These are phyloP conservation scores for Motacilla alba DNA, from an alignment of 2,113 vertebrate genomes.

Conservation along the genomic window DNA sequence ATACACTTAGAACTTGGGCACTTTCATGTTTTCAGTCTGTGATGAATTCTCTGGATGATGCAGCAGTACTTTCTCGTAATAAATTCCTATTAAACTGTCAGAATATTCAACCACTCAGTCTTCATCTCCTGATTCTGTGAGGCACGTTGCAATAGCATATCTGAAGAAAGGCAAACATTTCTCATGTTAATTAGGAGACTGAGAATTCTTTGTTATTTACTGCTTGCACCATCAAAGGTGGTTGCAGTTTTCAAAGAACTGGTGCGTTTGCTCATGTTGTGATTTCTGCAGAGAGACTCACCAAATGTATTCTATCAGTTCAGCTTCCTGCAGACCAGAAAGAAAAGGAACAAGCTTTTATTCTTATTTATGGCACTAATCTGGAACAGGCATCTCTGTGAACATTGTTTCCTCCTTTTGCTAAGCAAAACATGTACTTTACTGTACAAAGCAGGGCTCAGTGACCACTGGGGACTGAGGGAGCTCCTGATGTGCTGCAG, in stretches of 20 bases:
- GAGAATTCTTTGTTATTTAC: slow-evolving; percentile 52
- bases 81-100: slow-evolving; percentile 47
- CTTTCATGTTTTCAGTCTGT: not conserved
- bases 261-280: not conserved
- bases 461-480: not conserved
- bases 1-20: not conserved
- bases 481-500: not conserved
- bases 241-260: not conserved
- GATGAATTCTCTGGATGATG: slow-evolving; percentile 48
- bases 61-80: slow-evolving; percentile 12
- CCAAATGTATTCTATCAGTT: not conserved
- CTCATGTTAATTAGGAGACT: slow-evolving; percentile 53
- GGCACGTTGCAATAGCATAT: slow-evolving; percentile 3
- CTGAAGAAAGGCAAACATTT: slow-evolving; percentile 24
- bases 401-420: not conserved
- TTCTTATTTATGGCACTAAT: not conserved
- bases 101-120: not conserved
- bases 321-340: not conserved
- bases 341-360: not conserved
- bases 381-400: not conserved
- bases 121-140: slow-evolving; percentile 10
- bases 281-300: slow-evolving; percentile 1
- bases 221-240: slow-evolving; percentile 5
- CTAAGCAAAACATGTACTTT: not conserved
- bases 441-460: not conserved